Evolutionary conservation across 2,888 invertebrate genomes (phyloP).

Genomic region (Andrena haemorrhoa): DNA sequence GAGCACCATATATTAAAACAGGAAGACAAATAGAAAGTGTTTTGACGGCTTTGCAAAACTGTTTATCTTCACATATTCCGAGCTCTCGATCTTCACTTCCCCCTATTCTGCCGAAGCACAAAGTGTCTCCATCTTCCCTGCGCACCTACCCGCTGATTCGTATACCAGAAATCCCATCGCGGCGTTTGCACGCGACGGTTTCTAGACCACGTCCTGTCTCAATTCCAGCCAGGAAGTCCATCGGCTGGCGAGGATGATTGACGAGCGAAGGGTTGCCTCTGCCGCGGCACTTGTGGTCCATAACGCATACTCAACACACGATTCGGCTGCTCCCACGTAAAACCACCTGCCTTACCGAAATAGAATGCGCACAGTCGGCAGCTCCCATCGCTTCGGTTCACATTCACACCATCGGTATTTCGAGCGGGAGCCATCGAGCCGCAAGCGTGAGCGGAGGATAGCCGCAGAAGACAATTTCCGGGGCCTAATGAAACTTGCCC

Average conservation of each 20-base stretch:
- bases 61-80: too few relatives aligned
- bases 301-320: constrained; percentile 61
- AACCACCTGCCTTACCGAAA: constrained; percentile 69
- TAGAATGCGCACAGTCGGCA: constrained; percentile 48
- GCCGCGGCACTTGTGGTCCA: constrained; percentile 65
- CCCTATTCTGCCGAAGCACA: too few relatives aligned
- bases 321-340: constrained; percentile 56
- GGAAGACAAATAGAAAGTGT: too few relatives aligned
- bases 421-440: neutral
- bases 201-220: constrained; percentile 34
- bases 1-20: neutral
- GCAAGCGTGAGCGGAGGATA: neutral
- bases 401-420: constrained; percentile 8
- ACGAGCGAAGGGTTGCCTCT: constrained; percentile 70
- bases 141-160: neutral
- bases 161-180: neutral
- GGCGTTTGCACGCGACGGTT: constrained; percentile 43
- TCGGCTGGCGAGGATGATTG: constrained; percentile 61
- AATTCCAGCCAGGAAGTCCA: constrained; percentile 61
- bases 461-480: too few relatives aligned
- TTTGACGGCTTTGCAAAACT: too few relatives aligned
- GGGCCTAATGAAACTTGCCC: neutral
- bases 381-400: constrained; percentile 9
- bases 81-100: too few relatives aligned
- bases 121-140: too few relatives aligned